Evolutionary conservation across 2,888 invertebrate genomes (phyloP), one percentile per base, ranked within the genome.

Genomic region (Antheraea yamamai): DNA sequence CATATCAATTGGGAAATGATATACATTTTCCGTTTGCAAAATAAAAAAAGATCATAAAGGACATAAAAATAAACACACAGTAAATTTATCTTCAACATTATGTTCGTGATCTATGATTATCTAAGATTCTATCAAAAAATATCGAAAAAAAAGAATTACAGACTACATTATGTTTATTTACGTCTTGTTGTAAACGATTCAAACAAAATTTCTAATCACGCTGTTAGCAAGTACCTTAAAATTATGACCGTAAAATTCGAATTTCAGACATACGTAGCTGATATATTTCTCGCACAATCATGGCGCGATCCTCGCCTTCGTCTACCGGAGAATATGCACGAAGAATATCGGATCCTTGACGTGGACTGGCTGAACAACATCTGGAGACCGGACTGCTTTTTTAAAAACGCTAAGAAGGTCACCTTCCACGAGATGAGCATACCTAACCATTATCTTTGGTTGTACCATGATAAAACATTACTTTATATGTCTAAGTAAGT

Each of bases 401-500:
- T 98, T 91, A 98, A 98, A 92, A 98, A 98, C 89, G 98, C 98
- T 26, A 98, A 98, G 92, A 98, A 98, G 87, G 98, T 96, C n/a
- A 98, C 98, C 23, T 98, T 98, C 86, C 98, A 98, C 83, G 98
- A 98, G 93, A 98, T 98, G 98, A 98, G 98, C 88, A 98, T 98
- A 89, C 98, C 98, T 0, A 98, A 98, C 88, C 98, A 98, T 90
- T 98, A 98, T 88, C 94, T 98, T 18, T 98, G 98, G 98, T 91
- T 98, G 77, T 98, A 98, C 84, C 98, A 98, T 85, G 98, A 98
- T 89, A 98, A 98, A 91, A 98, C 98, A 0, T 93, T 98, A 78
- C 96, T 98, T 51, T 98, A 98, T 89, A 98, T 98, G 98, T 98
- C 98, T 64, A 98, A 98, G 97, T 98, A 92, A 96, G 96, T 91